phyloP scores from a whole-genome alignment of 2,888 invertebrate species.

The Hirtodrosophila confusa region DNA sequence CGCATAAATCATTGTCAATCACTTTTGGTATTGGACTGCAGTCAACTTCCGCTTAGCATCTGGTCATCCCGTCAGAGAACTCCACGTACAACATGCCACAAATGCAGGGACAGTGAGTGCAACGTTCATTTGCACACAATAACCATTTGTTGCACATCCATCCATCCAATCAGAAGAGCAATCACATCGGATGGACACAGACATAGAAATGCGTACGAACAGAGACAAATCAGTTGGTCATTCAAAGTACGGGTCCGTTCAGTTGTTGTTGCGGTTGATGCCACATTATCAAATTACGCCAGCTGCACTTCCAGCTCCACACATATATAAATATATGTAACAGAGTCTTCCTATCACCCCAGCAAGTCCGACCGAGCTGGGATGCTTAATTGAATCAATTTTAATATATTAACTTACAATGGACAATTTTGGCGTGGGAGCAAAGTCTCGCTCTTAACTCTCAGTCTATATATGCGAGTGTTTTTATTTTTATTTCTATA shows the following conservation, averaged over 20 bases:
- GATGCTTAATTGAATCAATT: conserved; percentile 67
- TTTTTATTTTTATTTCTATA: neutral
- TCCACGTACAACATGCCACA: conserved; percentile 15
- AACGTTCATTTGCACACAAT: conserved; percentile 56
- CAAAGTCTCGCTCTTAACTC: conserved; percentile 5
- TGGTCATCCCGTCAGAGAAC: conserved; percentile 21
- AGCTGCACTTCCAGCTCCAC: conserved; percentile 13
- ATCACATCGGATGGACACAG: conserved; percentile 1
- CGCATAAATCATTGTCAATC: conserved; percentile 27
- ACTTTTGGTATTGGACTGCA: conserved; percentile 31
- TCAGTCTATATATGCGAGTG: too few species aligned
- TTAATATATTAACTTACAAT: conserved; percentile 65
- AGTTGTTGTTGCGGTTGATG: conserved; percentile 3
- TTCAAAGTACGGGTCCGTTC: conserved; percentile 11
- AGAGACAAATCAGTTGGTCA: conserved; percentile 43
- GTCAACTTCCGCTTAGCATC: conserved; percentile 61
- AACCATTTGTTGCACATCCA: conserved; percentile 54
- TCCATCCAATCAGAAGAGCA: conserved; percentile 11
- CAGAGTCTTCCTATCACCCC: conserved; percentile 22
- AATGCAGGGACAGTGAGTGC: conserved; percentile 47
- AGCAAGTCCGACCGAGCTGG: conserved; percentile 8
- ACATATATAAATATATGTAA: conserved; percentile 5
- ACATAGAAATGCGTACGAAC: conserved; percentile 47
- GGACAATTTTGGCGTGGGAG: conserved; percentile 57
- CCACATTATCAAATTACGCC: conserved; percentile 1